Percentiles rank a stretch among this genome's conserved stretches.
These are phyloP conservation scores for Diaprepes abbreviatus DNA, from an alignment of 2,888 invertebrate species.

Conservation along the genomic window DNA sequence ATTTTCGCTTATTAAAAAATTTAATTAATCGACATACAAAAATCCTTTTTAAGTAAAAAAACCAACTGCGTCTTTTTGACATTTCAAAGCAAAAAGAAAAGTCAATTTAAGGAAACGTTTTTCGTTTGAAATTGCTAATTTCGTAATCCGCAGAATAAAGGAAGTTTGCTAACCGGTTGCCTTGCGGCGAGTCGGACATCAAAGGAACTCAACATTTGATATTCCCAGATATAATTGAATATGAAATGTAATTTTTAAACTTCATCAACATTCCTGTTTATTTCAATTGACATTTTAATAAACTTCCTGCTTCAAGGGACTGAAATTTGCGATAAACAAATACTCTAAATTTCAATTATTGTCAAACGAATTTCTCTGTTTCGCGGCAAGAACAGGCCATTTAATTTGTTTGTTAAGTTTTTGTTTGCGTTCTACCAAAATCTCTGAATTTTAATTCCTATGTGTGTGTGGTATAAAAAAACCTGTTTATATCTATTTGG, in stretches of 20 bases:
- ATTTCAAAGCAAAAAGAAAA: constrained; percentile 51
- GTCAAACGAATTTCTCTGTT: neutral
- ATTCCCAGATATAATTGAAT: constrained; percentile 62
- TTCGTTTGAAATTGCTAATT: constrained; percentile 42
- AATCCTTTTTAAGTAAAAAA: constrained; percentile 7
- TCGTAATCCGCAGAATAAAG: constrained; percentile 45
- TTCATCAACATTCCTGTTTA: constrained; percentile 58
- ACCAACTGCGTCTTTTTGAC: constrained; percentile 23
- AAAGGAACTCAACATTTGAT: constrained; percentile 55
- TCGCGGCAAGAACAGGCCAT: neutral
- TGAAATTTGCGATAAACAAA: constrained; percentile 14
- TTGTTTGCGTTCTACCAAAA: too few species aligned
- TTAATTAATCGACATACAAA: constrained; percentile 10
- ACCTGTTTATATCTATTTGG: too few species aligned
- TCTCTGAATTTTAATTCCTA: too few species aligned
- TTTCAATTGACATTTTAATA: constrained; percentile 57
- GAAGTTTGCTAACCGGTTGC: constrained; percentile 43
- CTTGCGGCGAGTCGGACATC: constrained; percentile 45
- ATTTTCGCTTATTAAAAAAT: neutral
- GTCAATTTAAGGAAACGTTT: constrained; percentile 46
- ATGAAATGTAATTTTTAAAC: constrained; percentile 62
- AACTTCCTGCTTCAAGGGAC: constrained; percentile 16
- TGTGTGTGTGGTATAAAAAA: too few species aligned
- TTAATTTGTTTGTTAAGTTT: too few species aligned
- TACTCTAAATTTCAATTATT: constrained; percentile 5